Evolutionary conservation across 2,888 invertebrate species (phyloP).

Genomic region (Brachyptera risi): DNA sequence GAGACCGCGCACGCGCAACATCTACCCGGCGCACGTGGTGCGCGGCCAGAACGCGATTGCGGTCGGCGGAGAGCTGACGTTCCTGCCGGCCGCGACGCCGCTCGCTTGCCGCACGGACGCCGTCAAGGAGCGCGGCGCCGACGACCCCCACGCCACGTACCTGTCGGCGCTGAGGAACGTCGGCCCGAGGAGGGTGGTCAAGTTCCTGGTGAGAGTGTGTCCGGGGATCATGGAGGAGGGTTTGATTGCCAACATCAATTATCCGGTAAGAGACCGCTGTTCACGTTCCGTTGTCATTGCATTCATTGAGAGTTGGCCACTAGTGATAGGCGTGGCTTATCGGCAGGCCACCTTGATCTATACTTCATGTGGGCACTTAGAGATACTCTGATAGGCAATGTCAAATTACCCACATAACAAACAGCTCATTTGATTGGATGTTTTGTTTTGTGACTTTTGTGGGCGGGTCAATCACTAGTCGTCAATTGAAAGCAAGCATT

Average conservation of each 20-base stretch:
- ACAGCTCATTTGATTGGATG: no score
- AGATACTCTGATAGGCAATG: no score
- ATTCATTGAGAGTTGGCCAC: background rate
- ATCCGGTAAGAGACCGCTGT: slow-evolving; percentile 39
- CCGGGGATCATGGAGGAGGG: slow-evolving; percentile 45
- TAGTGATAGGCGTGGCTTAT: no score
- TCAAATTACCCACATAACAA: no score
- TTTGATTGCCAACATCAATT: slow-evolving; percentile 49
- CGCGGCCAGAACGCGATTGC: slow-evolving; percentile 7
- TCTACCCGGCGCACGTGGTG: background rate
- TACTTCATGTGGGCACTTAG: no score
- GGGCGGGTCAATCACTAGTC: no score
- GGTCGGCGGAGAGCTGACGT: slow-evolving; percentile 4
- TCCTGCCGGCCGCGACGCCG: background rate
- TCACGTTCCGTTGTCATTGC: background rate
- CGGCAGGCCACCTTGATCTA: no score
- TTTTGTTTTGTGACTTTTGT: no score
- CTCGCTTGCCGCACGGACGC: no score
- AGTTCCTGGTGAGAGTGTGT: slow-evolving; percentile 46
- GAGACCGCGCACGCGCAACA: background rate
- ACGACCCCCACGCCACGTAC: background rate
- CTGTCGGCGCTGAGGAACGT: slow-evolving; percentile 34
- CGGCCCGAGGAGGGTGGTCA: slow-evolving; percentile 40
- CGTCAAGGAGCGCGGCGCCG: background rate
- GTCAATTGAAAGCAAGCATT: no score